Percentiles rank a stretch among this genome's conserved stretches.
phyloP scores from a whole-genome alignment of 2,797 vertebrate species.

The Gallinago nigripennis region DNA sequence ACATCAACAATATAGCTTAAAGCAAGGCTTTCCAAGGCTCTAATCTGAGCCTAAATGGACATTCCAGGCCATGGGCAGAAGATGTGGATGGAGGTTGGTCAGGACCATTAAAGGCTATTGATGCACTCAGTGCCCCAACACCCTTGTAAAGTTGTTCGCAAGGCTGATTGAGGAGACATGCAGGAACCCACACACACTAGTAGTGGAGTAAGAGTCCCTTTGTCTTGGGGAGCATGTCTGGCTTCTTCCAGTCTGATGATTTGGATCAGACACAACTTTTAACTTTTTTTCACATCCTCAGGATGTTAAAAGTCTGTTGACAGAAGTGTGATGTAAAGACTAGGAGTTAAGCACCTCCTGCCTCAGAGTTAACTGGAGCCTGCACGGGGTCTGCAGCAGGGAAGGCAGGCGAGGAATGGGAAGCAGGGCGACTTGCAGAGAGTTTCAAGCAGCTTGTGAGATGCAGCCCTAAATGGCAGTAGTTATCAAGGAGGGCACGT shows the following conservation, averaged over 20 bases:
- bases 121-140: background rate
- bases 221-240: background rate
- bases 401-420: background rate
- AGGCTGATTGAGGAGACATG: background rate
- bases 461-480: background rate
- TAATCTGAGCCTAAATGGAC: background rate
- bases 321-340: background rate
- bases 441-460: background rate
- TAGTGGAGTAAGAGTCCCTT: background rate
- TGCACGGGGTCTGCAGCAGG: background rate
- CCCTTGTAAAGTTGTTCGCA: background rate
- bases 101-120: background rate
- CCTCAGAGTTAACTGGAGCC: background rate
- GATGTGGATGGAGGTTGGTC: background rate
- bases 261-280: background rate
- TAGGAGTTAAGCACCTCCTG: background rate
- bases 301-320: background rate
- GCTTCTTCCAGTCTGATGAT: background rate
- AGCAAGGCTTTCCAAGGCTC: background rate
- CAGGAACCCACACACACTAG: background rate
- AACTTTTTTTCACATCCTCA: background rate
- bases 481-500: background rate
- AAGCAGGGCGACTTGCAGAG: background rate
- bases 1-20: background rate
- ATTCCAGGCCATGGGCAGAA: accelerated